Base-by-base conservation (phyloP, 2,113 vertebrate genomes). In the Crypturellus undulatus region DNA sequence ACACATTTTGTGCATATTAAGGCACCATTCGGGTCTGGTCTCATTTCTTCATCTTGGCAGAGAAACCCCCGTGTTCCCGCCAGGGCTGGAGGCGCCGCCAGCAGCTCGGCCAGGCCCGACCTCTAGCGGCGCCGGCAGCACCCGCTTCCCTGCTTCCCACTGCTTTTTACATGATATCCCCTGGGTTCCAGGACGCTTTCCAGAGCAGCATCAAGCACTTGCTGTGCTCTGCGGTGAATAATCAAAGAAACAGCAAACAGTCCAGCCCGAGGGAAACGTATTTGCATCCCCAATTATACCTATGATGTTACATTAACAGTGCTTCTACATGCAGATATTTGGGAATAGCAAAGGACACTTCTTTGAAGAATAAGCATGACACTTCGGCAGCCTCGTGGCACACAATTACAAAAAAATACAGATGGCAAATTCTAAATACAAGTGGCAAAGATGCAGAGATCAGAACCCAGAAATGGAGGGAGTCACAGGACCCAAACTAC, bases 41-140 rank as follows among this genome's bases (percentile, higher is more conserved):
- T 9, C 10, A 18, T n/a, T 89, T 56, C 73, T 65, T 68, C 21
- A 0, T 49, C 76, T 40, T 34, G 65, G 62, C 62, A 81, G 54
- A 45, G 51, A 43, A 71, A 43, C 0, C 15, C 34, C 17, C 13
- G 2, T 34, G 81, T 12, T 82, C 4, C 14, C 18, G 11, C 0
- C 4, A 67, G 63, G 34, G 60, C 40, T 28, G 68, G 19, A 0
- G n/a, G 34, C 64, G 54, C 6, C 22, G 10, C 49, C 10, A 5
- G 67, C 32, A 4, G 8, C 15, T 32, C 42, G 24, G 56, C 22
- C 34, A 8, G 60, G 25, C 47, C 3, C 1, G 38, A n/a, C 97
- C 95, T 89, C 97, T 97, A 97, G 95, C 30, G 97, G 96, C 79
- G 68, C 32, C 92, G 17, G 40, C 76, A 58, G 17, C 16, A 51